phyloP scores from a whole-genome alignment of 2,797 vertebrate species.

The Botia almorhae region DNA sequence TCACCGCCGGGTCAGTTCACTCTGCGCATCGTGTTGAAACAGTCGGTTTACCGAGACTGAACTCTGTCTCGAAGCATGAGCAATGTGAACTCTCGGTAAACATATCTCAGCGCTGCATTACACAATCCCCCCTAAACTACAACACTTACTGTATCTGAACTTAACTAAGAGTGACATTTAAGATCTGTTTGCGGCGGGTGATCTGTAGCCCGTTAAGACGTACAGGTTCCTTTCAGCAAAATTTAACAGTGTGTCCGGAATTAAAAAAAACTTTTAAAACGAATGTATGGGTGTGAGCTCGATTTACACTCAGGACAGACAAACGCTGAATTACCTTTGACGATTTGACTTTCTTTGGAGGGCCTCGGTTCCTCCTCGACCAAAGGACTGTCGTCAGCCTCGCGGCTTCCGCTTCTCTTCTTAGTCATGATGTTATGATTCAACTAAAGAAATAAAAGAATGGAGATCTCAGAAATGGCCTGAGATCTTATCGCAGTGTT shows the following conservation, averaged over 20 bases:
- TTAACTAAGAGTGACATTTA: neutral
- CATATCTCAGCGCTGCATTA: neutral
- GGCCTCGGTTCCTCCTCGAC: constrained; percentile 64
- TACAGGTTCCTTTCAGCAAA: neutral
- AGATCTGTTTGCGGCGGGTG: neutral
- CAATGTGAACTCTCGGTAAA: neutral
- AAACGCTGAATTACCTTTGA: constrained; percentile 69
- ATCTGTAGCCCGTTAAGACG: neutral
- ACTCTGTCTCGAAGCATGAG: neutral
- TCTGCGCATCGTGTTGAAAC: neutral
- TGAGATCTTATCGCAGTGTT: neutral
- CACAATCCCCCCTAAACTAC: constrained; percentile 1
- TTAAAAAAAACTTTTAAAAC: too few relatives aligned
- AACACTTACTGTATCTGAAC: neutral
- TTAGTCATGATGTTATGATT: constrained; percentile 70
- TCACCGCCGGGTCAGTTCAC: neutral
- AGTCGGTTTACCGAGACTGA: neutral
- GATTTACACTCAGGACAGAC: neutral
- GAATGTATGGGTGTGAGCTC: neutral
- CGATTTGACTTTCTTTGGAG: constrained; percentile 46
- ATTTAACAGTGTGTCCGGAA: neutral
- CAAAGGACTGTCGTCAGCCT: constrained; percentile 61
- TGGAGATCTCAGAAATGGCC: neutral
- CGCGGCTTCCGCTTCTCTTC: constrained; percentile 74
- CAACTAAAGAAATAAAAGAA: neutral